Percentiles rank a stretch among this genome's conserved stretches.
These are phyloP conservation scores for Heliornis fulica DNA, from an alignment of 2,113 vertebrate species.

Conservation along the genomic window DNA sequence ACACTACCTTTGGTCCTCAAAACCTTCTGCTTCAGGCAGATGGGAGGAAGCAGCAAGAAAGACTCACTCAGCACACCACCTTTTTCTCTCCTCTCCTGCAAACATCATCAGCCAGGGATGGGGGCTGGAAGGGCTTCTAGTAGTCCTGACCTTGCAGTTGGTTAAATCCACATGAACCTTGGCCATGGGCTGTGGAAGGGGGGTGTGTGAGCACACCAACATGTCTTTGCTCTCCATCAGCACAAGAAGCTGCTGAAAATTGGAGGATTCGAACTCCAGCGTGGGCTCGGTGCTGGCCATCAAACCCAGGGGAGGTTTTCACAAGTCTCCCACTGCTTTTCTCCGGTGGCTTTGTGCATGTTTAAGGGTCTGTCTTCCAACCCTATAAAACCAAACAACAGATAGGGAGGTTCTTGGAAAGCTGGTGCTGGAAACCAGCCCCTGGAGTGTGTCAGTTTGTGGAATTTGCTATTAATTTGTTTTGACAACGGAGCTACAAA, in stretches of 20 bases:
- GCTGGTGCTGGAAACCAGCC: not conserved
- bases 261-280: too few species aligned
- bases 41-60: not conserved
- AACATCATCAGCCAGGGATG: not conserved
- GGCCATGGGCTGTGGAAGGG: not conserved
- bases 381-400: not conserved
- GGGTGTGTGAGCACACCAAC: fast-evolving
- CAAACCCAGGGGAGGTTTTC: not conserved
- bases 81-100: not conserved
- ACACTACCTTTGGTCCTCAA: not conserved
- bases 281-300: not conserved
- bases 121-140: not conserved
- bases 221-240: fast-evolving
- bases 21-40: fast-evolving
- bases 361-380: not conserved
- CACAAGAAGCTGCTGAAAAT: not conserved
- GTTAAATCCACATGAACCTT: not conserved
- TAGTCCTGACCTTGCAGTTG: not conserved
- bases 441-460: not conserved
- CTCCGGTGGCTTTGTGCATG: not conserved
- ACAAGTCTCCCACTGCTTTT: not conserved
- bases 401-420: not conserved
- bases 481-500: not conserved
- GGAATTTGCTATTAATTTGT: not conserved
- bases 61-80: fast-evolving